These are phyloP conservation scores for Lasaia peninsularis DNA, from an alignment of 1,140 invertebrate genomes.

Conservation along the genomic window DNA sequence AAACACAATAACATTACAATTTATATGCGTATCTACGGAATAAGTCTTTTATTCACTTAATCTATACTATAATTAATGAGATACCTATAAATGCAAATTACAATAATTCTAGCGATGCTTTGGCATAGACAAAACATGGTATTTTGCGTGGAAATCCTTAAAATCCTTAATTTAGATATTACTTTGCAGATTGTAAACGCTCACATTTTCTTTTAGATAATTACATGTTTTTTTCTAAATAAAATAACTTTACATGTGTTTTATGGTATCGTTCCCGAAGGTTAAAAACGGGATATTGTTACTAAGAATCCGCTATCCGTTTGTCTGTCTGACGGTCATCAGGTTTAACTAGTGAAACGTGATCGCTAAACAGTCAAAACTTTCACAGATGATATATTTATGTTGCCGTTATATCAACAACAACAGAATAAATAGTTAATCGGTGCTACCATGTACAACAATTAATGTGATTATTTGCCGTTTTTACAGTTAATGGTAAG, in stretches of 20 bases:
- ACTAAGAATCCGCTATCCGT: no score
- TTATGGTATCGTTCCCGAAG: no score
- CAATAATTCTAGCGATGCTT: conserved; percentile 78
- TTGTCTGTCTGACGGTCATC: no score
- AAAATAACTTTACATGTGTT: conserved; percentile 1
- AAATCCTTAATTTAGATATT: conserved; percentile 8
- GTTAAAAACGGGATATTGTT: no score
- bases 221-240: background rate
- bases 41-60: conserved; percentile 73
- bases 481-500: no score
- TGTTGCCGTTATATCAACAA: no score
- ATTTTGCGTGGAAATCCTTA: conserved; percentile 38
- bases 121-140: conserved; percentile 77
- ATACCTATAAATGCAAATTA: conserved; percentile 77
- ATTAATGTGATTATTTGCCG: no score
- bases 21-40: conserved; percentile 46
- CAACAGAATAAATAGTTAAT: no score
- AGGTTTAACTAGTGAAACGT: no score
- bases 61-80: conserved; percentile 71
- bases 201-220: background rate
- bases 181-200: background rate
- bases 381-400: no score
- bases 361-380: no score
- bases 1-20: conserved; percentile 60
- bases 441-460: no score